A percentile compares a stretch with the other conserved stretches of the same genome.
These are phyloP conservation scores for Adelognathus sp. DNA, from an alignment of 2,888 invertebrate species.

Conservation along the genomic window DNA sequence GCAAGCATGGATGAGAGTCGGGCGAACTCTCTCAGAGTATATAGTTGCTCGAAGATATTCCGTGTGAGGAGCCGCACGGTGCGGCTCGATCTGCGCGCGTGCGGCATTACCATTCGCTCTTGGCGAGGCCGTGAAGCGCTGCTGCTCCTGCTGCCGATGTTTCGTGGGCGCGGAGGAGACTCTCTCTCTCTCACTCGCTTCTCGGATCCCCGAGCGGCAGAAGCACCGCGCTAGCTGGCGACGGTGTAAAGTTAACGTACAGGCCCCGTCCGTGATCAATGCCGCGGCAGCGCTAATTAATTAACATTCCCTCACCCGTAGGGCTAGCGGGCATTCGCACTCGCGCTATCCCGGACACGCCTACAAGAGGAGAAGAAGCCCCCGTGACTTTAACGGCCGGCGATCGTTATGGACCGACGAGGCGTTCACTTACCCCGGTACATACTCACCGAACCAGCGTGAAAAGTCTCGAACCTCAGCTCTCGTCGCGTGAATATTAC, in stretches of 20 bases:
- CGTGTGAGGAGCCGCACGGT: not conserved
- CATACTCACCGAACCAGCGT: constrained; percentile 10
- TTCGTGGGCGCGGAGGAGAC: constrained; percentile 9
- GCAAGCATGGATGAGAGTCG: constrained; percentile 1
- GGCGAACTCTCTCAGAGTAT: not conserved
- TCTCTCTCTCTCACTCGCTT: constrained; percentile 15
- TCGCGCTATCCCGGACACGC: constrained; percentile 44
- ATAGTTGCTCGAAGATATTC: constrained; percentile 32
- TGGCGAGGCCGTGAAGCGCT: constrained; percentile 35
- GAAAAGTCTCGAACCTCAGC: constrained; percentile 9
- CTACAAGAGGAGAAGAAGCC: constrained; percentile 46
- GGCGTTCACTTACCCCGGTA: not conserved
- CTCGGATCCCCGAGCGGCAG: constrained; percentile 21
- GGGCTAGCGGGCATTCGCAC: constrained; percentile 50
- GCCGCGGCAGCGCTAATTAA: constrained; percentile 73
- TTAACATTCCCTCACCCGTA: constrained; percentile 73
- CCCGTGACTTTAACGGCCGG: constrained; percentile 49
- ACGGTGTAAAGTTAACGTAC: constrained; percentile 57
- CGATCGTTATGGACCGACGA: constrained; percentile 42
- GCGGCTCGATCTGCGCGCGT: constrained; percentile 26
- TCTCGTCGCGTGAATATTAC: not conserved
- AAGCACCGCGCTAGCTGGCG: constrained; percentile 22
- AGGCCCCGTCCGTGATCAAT: constrained; percentile 68
- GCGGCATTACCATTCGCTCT: constrained; percentile 40
- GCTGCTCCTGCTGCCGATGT: not conserved